phyloP scores from a whole-genome alignment of 92 coral and sea anemone species.

The Epizoanthus illoricatus region DNA sequence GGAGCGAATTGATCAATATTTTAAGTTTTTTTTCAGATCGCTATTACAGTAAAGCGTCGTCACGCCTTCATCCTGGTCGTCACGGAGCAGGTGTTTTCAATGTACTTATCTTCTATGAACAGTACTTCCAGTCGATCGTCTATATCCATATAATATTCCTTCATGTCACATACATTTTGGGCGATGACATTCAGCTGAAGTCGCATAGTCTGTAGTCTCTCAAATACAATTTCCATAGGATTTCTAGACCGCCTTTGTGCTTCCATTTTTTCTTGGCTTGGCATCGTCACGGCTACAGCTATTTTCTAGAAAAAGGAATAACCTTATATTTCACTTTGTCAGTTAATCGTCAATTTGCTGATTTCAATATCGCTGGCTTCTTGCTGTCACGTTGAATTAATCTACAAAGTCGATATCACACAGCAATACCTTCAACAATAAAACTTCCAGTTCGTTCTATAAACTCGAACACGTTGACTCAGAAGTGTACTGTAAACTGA shows the following conservation, averaged over 20 bases:
- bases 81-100: slow-evolving; percentile 11
- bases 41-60: not conserved
- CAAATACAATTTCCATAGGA: slow-evolving; percentile 4
- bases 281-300: slow-evolving; percentile 1
- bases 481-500: no score
- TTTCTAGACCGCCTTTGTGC: not conserved
- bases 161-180: slow-evolving; percentile 19
- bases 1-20: no score
- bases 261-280: not conserved
- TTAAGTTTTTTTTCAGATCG: no score
- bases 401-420: not conserved
- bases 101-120: not conserved
- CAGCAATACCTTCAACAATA: not conserved
- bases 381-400: not conserved
- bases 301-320: not conserved
- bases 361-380: not conserved
- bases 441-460: not conserved
- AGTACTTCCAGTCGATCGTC: slow-evolving; percentile 26
- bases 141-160: slow-evolving; percentile 23
- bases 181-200: slow-evolving; percentile 8
- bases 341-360: not conserved
- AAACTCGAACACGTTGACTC: not conserved
- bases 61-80: slow-evolving; percentile 29
- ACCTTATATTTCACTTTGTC: not conserved
- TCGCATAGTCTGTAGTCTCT: slow-evolving; percentile 19